phyloP scores from a whole-genome alignment of 2,888 invertebrate species.

The Uropetala carovei region DNA sequence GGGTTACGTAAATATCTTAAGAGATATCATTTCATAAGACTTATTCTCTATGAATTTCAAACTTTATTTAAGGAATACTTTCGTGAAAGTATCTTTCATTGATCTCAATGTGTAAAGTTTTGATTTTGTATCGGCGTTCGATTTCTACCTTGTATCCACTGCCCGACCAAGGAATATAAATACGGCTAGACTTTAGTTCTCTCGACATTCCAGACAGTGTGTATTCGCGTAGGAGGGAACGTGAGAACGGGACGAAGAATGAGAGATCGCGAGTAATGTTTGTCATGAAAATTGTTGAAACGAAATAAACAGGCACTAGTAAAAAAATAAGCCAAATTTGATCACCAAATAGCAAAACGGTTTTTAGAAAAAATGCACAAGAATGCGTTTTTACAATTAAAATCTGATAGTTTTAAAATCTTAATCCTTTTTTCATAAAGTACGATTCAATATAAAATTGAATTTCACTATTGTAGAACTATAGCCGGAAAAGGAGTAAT shows the following conservation, averaged over 20 bases:
- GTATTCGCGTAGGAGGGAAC: constrained; percentile 30
- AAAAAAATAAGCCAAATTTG: constrained; percentile 55
- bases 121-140: constrained; percentile 50
- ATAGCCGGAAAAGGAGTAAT: constrained; percentile 60
- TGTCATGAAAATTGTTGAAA: constrained; percentile 32
- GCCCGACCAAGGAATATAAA: constrained; percentile 33
- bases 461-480: constrained; percentile 60
- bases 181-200: constrained; percentile 55
- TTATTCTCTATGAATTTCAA: background rate
- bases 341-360: constrained; percentile 59
- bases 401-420: constrained; percentile 64
- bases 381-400: constrained; percentile 62
- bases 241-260: background rate
- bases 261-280: background rate
- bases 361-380: constrained; percentile 62
- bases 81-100: constrained; percentile 17
- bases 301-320: constrained; percentile 51
- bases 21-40: constrained; percentile 21
- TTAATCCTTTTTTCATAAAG: constrained; percentile 62
- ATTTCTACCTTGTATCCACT: constrained; percentile 37
- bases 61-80: constrained; percentile 44
- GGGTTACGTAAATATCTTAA: constrained; percentile 39
- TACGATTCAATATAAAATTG: constrained; percentile 58
- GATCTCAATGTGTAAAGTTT: constrained; percentile 38
- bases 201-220: constrained; percentile 52